Evolutionary conservation across 2,888 invertebrate species (phyloP).

Genomic region (Odontothrips loti): DNA sequence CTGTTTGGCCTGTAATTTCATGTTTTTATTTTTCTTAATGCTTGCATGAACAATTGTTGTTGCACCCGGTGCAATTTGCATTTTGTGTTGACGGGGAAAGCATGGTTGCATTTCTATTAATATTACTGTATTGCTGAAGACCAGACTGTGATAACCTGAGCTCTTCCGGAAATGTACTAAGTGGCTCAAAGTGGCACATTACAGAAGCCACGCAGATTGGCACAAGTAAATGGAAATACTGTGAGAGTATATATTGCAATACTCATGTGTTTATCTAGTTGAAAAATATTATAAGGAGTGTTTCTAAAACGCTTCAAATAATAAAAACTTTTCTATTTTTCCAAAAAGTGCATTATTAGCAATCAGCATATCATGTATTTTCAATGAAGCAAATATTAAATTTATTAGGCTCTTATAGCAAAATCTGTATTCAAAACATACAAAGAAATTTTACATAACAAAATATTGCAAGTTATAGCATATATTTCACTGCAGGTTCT

Average conservation of each 20-base stretch:
- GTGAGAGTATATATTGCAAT: neutral
- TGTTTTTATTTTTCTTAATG: neutral
- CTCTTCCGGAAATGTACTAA: neutral
- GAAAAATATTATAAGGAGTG: neutral
- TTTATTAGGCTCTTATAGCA: too few species aligned
- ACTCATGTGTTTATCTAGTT: neutral
- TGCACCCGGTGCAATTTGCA: too few species aligned
- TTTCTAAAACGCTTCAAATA: too few species aligned
- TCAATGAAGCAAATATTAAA: too few species aligned
- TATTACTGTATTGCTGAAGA: neutral
- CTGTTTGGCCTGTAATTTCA: too few species aligned
- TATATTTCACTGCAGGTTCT: too few species aligned
- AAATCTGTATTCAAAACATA: too few species aligned
- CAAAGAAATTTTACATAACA: too few species aligned
- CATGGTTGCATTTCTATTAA: neutral
- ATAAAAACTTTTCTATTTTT: too few species aligned
- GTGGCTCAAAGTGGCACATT: neutral
- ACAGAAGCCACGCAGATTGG: neutral
- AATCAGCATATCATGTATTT: too few species aligned
- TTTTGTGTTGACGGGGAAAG: too few species aligned
- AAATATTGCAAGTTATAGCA: too few species aligned
- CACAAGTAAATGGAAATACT: neutral
- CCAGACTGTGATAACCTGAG: constrained; percentile 5
- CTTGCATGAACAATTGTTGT: neutral
- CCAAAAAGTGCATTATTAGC: neutral